Evolutionary conservation across 2,888 invertebrate species (phyloP).

Genomic region (Alentia gelatinosa): DNA sequence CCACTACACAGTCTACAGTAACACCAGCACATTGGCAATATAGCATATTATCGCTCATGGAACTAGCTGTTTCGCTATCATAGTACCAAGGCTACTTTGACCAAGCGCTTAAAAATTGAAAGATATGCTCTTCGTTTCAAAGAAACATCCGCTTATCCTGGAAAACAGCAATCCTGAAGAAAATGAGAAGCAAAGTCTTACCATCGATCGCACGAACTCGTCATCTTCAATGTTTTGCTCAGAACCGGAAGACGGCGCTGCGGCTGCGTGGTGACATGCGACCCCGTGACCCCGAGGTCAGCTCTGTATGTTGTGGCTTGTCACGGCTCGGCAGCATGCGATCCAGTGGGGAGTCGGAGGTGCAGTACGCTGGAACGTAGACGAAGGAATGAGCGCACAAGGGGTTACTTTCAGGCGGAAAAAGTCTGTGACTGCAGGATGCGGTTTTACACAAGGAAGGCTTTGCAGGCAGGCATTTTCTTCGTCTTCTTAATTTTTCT

Average conservation of each 20-base stretch:
- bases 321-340: neutral
- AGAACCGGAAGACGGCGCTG: conserved; percentile 11
- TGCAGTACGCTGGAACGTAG: neutral
- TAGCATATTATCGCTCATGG: neutral
- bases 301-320: neutral
- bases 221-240: conserved; percentile 9
- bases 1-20: neutral
- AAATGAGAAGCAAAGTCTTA: neutral
- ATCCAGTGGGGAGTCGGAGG: neutral
- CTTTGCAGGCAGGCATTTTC: neutral
- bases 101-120: neutral
- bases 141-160: neutral
- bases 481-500: neutral
- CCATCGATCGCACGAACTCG: conserved; percentile 20
- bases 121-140: neutral
- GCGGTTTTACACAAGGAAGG: neutral
- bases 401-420: neutral
- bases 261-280: neutral
- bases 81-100: neutral
- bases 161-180: neutral
- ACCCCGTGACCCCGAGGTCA: neutral
- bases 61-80: neutral
- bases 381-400: neutral
- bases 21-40: neutral
- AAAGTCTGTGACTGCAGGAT: neutral